Evolutionary conservation across 2,888 invertebrate genomes (phyloP).

Genomic region (Hybos culiciformis): DNA sequence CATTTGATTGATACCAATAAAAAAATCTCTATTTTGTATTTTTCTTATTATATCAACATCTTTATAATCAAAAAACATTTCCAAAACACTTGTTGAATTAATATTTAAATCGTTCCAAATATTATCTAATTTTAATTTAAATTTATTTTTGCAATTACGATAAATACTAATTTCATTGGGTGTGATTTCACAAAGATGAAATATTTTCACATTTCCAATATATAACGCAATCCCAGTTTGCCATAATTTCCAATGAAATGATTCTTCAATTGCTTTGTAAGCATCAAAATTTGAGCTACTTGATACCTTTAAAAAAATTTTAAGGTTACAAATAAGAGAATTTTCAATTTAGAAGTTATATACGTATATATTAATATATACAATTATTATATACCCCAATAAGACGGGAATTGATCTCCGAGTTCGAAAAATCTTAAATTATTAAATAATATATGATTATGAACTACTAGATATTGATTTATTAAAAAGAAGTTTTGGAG

Average conservation of each 20-base stretch:
- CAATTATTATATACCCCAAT: too few relatives aligned
- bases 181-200: slow-evolving; percentile 71
- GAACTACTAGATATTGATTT: too few relatives aligned
- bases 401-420: too few relatives aligned
- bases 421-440: too few relatives aligned
- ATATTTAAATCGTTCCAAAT: slow-evolving; percentile 75
- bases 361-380: too few relatives aligned
- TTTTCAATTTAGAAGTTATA: too few relatives aligned
- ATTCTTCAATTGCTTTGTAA: slow-evolving; percentile 31
- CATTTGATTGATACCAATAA: slow-evolving; percentile 41
- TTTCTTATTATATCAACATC: slow-evolving; percentile 18
- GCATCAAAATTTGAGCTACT: slow-evolving; percentile 27
- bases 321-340: not conserved
- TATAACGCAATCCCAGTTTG: slow-evolving; percentile 79
- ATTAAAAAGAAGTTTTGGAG: too few relatives aligned
- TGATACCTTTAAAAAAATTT: slow-evolving; percentile 21
- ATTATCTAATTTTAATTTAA: slow-evolving; percentile 68
- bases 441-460: too few relatives aligned
- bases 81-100: slow-evolving; percentile 65
- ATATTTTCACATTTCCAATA: slow-evolving; percentile 66
- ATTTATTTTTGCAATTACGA: slow-evolving; percentile 40
- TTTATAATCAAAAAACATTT: slow-evolving; percentile 50
- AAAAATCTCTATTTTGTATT: slow-evolving; percentile 22
- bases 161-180: slow-evolving; percentile 41
- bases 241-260: slow-evolving; percentile 84